These are phyloP conservation scores for Brachymystax lenok DNA, from an alignment of 2,797 vertebrate genomes.

Conservation along the genomic window DNA sequence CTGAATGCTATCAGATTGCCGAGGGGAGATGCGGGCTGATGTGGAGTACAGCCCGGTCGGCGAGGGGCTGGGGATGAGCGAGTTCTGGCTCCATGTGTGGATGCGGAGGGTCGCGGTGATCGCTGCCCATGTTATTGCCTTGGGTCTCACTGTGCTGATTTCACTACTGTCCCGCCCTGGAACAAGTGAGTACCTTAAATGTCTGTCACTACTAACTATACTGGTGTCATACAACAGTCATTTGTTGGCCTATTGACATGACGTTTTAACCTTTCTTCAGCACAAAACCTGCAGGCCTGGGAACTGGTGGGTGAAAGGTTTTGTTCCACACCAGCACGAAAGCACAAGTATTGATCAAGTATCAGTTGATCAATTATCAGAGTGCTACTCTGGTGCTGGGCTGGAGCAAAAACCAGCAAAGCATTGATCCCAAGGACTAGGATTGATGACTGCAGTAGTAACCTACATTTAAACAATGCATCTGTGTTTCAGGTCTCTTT, in stretches of 20 bases:
- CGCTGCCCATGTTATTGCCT: constrained; percentile 75
- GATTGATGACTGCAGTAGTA: background rate
- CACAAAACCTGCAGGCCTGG: background rate
- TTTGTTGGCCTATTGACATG: too few relatives aligned
- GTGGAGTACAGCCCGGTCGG: constrained; percentile 75
- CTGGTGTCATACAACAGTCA: too few relatives aligned
- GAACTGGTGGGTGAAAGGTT: background rate
- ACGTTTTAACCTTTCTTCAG: background rate
- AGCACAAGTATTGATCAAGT: background rate
- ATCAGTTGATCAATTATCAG: background rate
- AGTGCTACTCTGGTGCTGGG: background rate
- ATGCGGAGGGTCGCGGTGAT: constrained; percentile 75
- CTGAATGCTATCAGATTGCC: background rate
- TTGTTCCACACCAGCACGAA: background rate
- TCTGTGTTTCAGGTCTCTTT: constrained; percentile 80
- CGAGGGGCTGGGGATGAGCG: constrained; percentile 73
- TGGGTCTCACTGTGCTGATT: constrained; percentile 79
- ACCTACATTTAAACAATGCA: background rate
- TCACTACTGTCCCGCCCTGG: constrained; percentile 83
- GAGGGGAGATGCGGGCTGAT: constrained; percentile 53
- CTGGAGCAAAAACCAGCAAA: background rate
- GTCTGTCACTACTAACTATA: background rate
- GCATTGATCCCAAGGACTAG: background rate
- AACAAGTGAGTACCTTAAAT: constrained; percentile 78
- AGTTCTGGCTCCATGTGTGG: constrained; percentile 78